A percentile compares a stretch with the other conserved stretches of the same genome.
Conservation (phyloP, 2,888 invertebrate species). For the Plagiodera versicolora region DNA sequence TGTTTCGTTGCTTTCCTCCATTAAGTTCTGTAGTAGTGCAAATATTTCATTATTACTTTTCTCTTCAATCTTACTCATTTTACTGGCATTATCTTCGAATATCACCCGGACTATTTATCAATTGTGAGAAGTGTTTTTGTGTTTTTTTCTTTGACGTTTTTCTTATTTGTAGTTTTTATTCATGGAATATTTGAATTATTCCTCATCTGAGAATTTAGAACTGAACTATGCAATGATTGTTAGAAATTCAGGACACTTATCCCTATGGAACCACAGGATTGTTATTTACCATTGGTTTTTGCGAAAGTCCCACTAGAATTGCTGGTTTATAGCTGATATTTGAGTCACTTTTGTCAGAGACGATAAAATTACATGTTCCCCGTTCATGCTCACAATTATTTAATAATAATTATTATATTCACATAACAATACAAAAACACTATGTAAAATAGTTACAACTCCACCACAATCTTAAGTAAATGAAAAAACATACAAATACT, state of each 20-base stretch:
- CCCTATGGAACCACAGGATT: neutral
- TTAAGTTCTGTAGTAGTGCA: neutral
- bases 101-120: neutral
- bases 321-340: neutral
- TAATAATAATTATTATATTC: no score
- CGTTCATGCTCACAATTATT: neutral
- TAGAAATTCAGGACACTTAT: no score
- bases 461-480: no score
- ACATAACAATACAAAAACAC: no score
- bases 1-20: no score
- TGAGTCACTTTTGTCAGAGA: neutral
- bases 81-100: neutral
- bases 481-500: no score
- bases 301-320: neutral
- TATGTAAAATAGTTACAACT: no score
- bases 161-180: no score
- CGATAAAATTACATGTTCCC: neutral
- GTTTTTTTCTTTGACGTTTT: neutral
- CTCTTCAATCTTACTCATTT: neutral
- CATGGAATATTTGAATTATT: neutral
- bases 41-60: neutral
- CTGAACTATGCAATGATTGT: no score
- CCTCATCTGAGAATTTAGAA: neutral
- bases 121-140: neutral
- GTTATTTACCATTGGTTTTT: neutral